A percentile compares a stretch with the other conserved stretches of the same genome.
Evolutionary conservation across 92 coral and sea anemone genomes (phyloP).

Genomic region (Phenganax marumi): DNA sequence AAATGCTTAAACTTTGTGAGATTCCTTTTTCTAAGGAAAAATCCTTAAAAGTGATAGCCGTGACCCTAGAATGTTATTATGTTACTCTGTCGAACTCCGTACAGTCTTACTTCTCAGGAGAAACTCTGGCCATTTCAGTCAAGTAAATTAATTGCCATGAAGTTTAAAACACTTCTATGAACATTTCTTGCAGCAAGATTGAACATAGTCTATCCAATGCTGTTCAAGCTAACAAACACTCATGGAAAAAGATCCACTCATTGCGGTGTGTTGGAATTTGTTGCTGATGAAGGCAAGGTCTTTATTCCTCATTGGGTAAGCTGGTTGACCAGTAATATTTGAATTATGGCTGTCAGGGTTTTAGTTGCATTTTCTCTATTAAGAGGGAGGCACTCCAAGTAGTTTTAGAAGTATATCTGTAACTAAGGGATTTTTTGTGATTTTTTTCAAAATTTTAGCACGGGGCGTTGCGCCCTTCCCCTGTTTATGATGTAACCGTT

Average conservation of each 20-base stretch:
- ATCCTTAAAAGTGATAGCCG: too few species aligned
- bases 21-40: too few species aligned
- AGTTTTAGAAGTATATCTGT: too few species aligned
- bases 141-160: too few species aligned
- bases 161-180: too few species aligned
- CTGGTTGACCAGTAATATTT: background rate
- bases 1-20: too few species aligned
- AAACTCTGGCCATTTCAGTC: too few species aligned
- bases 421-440: too few species aligned
- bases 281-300: conserved; percentile 96
- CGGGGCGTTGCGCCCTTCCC: background rate
- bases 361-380: background rate
- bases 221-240: conserved; percentile 79
- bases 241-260: conserved; percentile 84
- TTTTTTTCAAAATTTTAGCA: too few species aligned
- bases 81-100: too few species aligned
- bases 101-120: too few species aligned
- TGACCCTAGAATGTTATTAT: too few species aligned
- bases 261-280: conserved; percentile 97
- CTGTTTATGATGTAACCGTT: background rate
- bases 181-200: conserved; percentile 70
- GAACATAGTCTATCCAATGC: conserved; percentile 96
- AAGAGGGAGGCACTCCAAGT: background rate
- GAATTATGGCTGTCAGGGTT: background rate
- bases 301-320: conserved; percentile 96